These are phyloP conservation scores for Zoanthus solanderi DNA, from an alignment of 92 coral and sea anemone genomes.

Conservation along the genomic window DNA sequence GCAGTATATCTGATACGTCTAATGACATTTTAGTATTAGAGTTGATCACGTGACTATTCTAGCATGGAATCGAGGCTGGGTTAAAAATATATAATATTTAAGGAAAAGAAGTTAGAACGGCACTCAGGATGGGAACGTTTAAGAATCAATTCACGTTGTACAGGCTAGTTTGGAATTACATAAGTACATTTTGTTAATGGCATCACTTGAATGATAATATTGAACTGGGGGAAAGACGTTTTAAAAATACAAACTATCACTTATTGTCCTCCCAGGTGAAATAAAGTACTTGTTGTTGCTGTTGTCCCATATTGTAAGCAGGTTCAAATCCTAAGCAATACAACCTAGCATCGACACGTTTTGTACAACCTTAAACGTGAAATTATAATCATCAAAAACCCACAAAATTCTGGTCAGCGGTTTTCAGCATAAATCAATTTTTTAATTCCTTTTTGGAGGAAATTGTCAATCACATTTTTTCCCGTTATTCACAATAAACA, in stretches of 20 bases:
- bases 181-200: background rate
- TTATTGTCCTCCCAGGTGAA: background rate
- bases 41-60: background rate
- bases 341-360: background rate
- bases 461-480: background rate
- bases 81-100: background rate
- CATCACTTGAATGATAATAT: conserved; percentile 1
- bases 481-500: background rate
- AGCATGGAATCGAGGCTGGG: conserved; percentile 14
- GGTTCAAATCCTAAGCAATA: background rate
- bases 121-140: background rate
- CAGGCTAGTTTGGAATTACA: background rate
- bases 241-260: background rate
- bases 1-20: background rate
- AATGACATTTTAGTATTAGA: background rate
- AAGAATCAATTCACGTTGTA: background rate
- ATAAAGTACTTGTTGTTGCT: no score
- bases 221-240: background rate
- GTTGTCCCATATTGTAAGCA: conserved; percentile 2
- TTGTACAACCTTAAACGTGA: no score
- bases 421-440: conserved; percentile 15
- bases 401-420: no score
- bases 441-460: conserved; percentile 1
- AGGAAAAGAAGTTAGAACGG: background rate
- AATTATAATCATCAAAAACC: no score